These are phyloP conservation scores for Hypena proboscidalis DNA, from an alignment of 2,888 invertebrate genomes.

Conservation along the genomic window DNA sequence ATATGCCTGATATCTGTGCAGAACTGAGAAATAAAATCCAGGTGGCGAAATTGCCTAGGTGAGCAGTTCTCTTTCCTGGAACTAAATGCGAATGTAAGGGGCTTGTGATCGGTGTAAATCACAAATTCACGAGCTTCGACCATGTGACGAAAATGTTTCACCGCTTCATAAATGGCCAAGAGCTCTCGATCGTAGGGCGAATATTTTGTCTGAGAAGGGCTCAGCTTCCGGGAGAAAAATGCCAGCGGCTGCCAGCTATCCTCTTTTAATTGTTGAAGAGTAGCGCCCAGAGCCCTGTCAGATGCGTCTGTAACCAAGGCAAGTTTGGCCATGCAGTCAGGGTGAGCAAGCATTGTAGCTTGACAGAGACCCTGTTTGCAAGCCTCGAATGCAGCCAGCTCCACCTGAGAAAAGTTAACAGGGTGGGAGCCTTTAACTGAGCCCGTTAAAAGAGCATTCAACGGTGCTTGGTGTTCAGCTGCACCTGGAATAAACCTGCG, in stretches of 20 bases:
- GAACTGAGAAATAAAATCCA: too few species aligned
- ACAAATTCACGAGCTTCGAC: conserved; percentile 10
- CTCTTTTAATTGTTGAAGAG: conserved; percentile 1
- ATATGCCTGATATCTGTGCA: too few species aligned
- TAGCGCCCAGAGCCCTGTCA: conserved; percentile 2
- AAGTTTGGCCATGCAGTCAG: not conserved
- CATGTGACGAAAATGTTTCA: conserved; percentile 9
- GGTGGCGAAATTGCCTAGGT: too few species aligned
- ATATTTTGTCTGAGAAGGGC: conserved; percentile 6
- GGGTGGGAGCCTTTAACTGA: conserved; percentile 5
- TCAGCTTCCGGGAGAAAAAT: too few species aligned
- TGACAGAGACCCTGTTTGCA: conserved; percentile 4
- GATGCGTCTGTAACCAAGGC: conserved; percentile 4
- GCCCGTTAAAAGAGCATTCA: conserved; percentile 5
- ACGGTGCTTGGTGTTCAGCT: conserved; percentile 5
- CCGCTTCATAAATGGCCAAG: conserved; percentile 9
- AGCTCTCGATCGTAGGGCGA: conserved; percentile 5
- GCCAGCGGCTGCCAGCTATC: conserved; percentile 4
- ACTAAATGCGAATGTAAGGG: conserved; percentile 7
- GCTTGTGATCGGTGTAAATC: too few species aligned
- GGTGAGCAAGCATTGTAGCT: conserved; percentile 5
- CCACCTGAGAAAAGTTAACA: not conserved
- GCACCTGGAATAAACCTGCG: conserved; percentile 8
- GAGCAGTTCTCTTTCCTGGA: too few species aligned
- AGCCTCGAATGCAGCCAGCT: not conserved